Percentiles rank a stretch among this genome's conserved stretches.
Evolutionary conservation across 2,888 invertebrate genomes (phyloP).

Genomic region (Clanis bilineata): DNA sequence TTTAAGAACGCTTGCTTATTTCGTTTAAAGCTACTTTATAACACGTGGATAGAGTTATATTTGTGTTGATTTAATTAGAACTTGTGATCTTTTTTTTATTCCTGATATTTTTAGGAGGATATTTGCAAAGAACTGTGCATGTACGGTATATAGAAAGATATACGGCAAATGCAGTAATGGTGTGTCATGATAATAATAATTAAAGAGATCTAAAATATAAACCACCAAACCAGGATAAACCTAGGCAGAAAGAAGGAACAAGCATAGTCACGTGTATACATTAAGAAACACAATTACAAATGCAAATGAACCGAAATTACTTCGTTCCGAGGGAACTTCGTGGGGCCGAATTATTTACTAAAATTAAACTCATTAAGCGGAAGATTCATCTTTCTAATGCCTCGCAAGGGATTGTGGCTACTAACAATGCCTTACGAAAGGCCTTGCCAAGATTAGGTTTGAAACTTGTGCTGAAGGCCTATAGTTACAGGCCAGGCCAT

Average conservation of each 20-base stretch:
- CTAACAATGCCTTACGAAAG: neutral
- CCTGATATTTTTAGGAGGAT: no score
- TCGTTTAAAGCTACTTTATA: no score
- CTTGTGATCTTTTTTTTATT: no score
- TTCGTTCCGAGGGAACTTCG: neutral
- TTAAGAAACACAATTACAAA: neutral
- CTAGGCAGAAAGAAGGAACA: neutral
- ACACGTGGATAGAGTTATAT: no score
- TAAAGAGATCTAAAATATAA: neutral
- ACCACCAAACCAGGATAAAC: neutral
- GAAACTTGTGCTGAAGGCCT: neutral
- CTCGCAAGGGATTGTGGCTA: neutral
- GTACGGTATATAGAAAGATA: no score
- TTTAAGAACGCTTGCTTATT: no score
- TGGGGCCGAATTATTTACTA: constrained; percentile 10
- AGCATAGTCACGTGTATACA: neutral
- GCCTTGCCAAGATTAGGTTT: neutral
- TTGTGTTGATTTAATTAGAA: no score
- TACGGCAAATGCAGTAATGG: no score
- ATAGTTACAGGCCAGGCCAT: neutral
- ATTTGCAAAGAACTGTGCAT: no score
- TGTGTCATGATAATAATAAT: neutral
- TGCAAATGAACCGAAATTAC: constrained; percentile 10
- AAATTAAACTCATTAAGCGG: constrained; percentile 2
- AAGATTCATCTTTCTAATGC: constrained; percentile 8